A percentile compares a stretch with the other conserved stretches of the same genome.
These are phyloP conservation scores for Apostichopus californicus DNA, from an alignment of 35 echinoderm and acorn worm genomes.

Conservation along the genomic window DNA sequence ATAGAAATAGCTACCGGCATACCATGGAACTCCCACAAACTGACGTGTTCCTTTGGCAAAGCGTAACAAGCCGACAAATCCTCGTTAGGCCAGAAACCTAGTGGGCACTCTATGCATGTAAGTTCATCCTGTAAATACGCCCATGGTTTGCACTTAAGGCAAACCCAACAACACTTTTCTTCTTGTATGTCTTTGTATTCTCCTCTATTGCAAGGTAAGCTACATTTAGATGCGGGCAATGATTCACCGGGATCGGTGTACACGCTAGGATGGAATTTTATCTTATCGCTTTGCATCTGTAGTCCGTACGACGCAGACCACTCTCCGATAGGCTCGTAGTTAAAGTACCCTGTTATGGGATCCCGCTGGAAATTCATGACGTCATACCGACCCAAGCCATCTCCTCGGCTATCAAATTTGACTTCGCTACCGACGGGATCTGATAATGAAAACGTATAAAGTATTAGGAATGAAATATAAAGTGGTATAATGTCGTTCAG, in stretches of 20 bases:
- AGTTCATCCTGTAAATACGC: constrained; percentile 86
- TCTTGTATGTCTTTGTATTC: constrained; percentile 87
- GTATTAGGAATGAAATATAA: no score
- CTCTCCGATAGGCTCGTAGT: constrained; percentile 76
- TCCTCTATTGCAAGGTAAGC: constrained; percentile 80
- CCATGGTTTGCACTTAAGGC: constrained; percentile 69
- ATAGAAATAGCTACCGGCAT: constrained; percentile 70
- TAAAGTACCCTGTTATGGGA: constrained; percentile 40
- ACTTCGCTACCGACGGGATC: constrained; percentile 79
- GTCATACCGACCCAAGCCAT: constrained; percentile 95
- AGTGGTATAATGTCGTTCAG: no score
- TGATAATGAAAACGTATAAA: constrained; percentile 12
- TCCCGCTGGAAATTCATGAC: constrained; percentile 87
- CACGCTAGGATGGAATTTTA: constrained; percentile 75
- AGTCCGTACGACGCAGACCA: constrained; percentile 65
- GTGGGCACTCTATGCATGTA: constrained; percentile 72
- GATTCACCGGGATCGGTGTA: neutral
- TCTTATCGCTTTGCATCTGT: constrained; percentile 24
- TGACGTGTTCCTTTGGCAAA: constrained; percentile 74
- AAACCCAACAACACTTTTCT: constrained; percentile 93
- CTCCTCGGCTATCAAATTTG: constrained; percentile 82
- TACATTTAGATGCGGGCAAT: constrained; percentile 84
- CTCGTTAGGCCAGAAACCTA: constrained; percentile 74
- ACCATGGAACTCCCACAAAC: constrained; percentile 70
- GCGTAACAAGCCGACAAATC: constrained; percentile 78